phyloP scores from a whole-genome alignment of 2,797 vertebrate species.

The Smutsia gigantea region DNA sequence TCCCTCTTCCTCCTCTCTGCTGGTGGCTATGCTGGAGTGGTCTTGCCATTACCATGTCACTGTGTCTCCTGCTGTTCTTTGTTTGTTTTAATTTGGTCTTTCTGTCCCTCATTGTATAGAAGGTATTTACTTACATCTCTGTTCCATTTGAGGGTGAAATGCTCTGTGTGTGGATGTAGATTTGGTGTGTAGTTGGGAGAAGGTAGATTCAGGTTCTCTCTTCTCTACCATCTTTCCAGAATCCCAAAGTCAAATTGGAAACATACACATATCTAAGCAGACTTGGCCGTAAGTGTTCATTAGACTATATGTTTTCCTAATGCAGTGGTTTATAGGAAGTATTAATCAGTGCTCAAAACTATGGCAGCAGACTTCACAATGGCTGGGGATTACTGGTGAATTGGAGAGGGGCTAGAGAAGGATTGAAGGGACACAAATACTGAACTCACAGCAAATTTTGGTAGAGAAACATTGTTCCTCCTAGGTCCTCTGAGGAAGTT shows the following conservation, averaged over 20 bases:
- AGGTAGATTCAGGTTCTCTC: too few relatives aligned
- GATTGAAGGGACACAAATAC: background rate
- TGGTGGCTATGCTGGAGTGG: too few relatives aligned
- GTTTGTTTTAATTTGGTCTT: too few relatives aligned
- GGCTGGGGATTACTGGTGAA: background rate
- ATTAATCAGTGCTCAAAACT: background rate
- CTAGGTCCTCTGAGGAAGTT: background rate
- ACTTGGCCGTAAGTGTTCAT: background rate
- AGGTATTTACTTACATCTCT: too few relatives aligned
- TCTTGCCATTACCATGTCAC: too few relatives aligned
- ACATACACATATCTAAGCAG: background rate
- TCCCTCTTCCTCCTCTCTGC: too few relatives aligned
- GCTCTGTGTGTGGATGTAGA: too few relatives aligned
- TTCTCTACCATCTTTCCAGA: too few relatives aligned
- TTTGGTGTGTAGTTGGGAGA: too few relatives aligned
- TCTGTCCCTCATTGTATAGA: too few relatives aligned
- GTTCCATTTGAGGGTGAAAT: too few relatives aligned
- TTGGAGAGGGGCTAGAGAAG: background rate
- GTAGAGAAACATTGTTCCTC: background rate
- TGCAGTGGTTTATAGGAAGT: background rate
- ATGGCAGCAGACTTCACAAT: background rate
- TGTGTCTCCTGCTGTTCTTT: too few relatives aligned
- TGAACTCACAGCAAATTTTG: background rate
- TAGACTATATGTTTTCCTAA: background rate
- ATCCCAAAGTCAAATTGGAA: background rate